Conservation (phyloP, 2,888 invertebrate species). For the Hipparchia semele region DNA sequence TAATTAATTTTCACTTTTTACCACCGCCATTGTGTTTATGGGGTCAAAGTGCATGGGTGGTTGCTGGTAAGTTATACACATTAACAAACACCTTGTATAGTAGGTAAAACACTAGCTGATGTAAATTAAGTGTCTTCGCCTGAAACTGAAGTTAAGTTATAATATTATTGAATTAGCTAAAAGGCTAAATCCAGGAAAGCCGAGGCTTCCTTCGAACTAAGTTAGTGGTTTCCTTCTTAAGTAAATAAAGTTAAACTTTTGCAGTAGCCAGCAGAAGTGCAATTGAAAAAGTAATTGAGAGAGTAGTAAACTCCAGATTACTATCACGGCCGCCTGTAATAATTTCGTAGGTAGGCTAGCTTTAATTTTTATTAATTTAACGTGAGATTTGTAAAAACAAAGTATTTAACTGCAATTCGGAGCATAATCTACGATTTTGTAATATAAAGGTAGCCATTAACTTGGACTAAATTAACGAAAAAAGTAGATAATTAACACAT, state of each 20-base stretch:
- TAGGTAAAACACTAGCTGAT: too few species aligned
- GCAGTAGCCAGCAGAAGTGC: conserved; percentile 27
- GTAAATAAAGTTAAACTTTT: conserved; percentile 31
- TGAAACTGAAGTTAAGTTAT: neutral
- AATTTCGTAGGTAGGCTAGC: neutral
- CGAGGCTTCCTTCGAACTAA: conserved; percentile 8
- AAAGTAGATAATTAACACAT: too few species aligned
- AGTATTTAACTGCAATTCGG: too few species aligned
- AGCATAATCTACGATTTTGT: too few species aligned
- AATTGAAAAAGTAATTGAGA: conserved; percentile 23
- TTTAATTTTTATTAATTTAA: neutral
- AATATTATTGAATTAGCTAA: neutral
- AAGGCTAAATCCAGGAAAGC: neutral
- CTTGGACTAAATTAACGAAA: too few species aligned
- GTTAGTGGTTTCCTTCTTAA: conserved; percentile 23
- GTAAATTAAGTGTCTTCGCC: neutral
- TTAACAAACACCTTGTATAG: too few species aligned
- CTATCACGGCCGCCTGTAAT: conserved; percentile 12
- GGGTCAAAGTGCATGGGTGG: too few species aligned
- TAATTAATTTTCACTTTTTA: too few species aligned
- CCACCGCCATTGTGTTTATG: too few species aligned
- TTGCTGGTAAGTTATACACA: too few species aligned
- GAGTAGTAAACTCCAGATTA: conserved; percentile 30
- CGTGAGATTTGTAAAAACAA: too few species aligned
- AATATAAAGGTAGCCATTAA: too few species aligned